Evolutionary conservation across 1,140 invertebrate genomes (phyloP).

Genomic region (Pogonognathellus flavescens): DNA sequence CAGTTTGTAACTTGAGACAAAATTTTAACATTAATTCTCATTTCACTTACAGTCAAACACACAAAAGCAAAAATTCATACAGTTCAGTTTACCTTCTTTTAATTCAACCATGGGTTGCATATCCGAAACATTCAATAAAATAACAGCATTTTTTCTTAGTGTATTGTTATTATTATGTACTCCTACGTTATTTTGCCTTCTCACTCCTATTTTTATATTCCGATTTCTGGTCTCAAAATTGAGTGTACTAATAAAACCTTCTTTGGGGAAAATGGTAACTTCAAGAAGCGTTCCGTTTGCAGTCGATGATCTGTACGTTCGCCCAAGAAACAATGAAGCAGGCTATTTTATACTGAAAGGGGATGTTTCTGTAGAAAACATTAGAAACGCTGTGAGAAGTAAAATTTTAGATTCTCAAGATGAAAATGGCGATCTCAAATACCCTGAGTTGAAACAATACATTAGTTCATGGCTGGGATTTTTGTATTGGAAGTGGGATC

Average conservation of each 20-base stretch:
- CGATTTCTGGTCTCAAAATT: neutral
- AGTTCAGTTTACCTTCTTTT: too few species aligned
- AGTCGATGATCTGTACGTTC: neutral
- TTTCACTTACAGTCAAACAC: too few species aligned
- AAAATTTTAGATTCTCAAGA: neutral
- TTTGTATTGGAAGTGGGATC: constrained; percentile 47
- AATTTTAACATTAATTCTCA: too few species aligned
- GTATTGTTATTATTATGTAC: neutral
- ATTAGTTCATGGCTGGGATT: neutral
- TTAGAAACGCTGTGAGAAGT: neutral
- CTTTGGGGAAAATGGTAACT: neutral
- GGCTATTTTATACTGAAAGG: neutral
- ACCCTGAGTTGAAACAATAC: constrained; percentile 42
- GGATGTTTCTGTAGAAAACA: neutral
- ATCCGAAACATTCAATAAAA: neutral
- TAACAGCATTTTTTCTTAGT: neutral
- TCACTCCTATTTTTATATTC: neutral
- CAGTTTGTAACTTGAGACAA: too few species aligned
- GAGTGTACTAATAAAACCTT: neutral
- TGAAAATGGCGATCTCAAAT: constrained; percentile 16
- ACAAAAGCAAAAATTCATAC: too few species aligned
- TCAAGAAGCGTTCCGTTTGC: neutral
- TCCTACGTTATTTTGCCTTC: neutral
- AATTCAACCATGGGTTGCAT: too few species aligned
- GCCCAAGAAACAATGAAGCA: neutral